Evolutionary conservation across 1,140 invertebrate genomes (phyloP), one percentile per base, ranked within the genome.

Genomic region (Brachionus paranguensis): DNA sequence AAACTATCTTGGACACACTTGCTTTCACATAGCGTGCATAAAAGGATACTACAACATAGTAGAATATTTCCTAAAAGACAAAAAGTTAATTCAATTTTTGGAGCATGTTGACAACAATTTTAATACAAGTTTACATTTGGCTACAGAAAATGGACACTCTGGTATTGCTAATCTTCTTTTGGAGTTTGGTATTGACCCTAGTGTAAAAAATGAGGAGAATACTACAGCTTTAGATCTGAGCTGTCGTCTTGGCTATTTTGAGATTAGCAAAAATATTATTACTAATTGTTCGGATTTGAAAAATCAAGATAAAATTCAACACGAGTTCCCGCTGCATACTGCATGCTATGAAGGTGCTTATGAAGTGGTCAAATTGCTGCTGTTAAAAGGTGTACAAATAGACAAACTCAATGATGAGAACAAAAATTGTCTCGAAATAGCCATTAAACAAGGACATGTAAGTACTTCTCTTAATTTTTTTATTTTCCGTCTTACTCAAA

Each of bases 351-450:
- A 84, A 27, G 81, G 81, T 11, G 65, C 60, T 8, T 74, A 84
- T 55, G 65, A 84, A 47, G 65, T 84, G 8, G 60, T 84, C 7
- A 84, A 84, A 74, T 14, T 72, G 17, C 53, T 84, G 29, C 53
- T 84, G 41, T 8, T 24, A 12, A 70, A 84, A 33, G 81, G 81
- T 14, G n/a, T 72, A 6, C 60, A 37, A 33, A 72, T 84, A 11
- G 64, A 81, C 29, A 20, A 43, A 24, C 43, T 81, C 8, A 81
- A 81, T 47, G 43, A 64, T 64, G 33, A 81, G 20, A 81, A 81
- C 27, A 68, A 81, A 68, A 81, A 81, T 68, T 81, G 78, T 12
- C 37, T 81, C 7, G 78, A 81, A 81, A 81, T 81, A 37, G 78
- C 78, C 10, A 81, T 81, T 6, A 4, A 81, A 64, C 78, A 81